phyloP scores from a whole-genome alignment of 2,113 vertebrate species.

The Asarcornis scutulata region DNA sequence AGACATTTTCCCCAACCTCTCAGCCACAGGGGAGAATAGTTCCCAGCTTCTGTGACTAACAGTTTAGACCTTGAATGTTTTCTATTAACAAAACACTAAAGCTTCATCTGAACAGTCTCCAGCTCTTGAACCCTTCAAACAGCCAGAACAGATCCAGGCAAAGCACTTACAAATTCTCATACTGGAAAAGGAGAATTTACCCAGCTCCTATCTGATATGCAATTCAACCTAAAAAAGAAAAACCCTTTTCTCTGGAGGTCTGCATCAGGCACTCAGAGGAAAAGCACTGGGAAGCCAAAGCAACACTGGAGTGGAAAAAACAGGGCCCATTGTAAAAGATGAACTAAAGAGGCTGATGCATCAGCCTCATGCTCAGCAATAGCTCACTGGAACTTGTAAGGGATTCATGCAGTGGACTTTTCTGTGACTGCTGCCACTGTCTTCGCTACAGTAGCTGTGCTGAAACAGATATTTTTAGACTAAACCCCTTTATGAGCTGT shows the following conservation, averaged over 20 bases:
- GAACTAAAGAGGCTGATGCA: background rate
- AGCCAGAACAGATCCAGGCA: background rate
- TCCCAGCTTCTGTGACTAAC: background rate
- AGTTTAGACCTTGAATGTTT: background rate
- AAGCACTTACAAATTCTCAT: background rate
- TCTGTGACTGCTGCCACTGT: background rate
- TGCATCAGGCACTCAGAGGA: background rate
- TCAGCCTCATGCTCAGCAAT: background rate
- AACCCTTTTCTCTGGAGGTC: background rate
- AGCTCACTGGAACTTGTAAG: background rate
- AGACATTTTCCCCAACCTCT: background rate
- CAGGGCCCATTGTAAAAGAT: background rate
- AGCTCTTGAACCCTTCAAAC: background rate
- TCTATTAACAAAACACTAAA: background rate
- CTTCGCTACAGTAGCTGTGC: background rate
- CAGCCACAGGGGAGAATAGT: background rate
- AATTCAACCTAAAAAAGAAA: background rate
- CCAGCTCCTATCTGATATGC: background rate
- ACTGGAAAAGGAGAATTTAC: background rate
- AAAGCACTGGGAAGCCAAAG: background rate
- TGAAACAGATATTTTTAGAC: background rate
- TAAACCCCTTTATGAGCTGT: background rate
- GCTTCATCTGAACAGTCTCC: background rate
- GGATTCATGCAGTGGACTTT: background rate
- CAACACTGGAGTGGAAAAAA: background rate